These are phyloP conservation scores for Drosophila elegans DNA, from an alignment of 1,140 invertebrate species.

Conservation along the genomic window DNA sequence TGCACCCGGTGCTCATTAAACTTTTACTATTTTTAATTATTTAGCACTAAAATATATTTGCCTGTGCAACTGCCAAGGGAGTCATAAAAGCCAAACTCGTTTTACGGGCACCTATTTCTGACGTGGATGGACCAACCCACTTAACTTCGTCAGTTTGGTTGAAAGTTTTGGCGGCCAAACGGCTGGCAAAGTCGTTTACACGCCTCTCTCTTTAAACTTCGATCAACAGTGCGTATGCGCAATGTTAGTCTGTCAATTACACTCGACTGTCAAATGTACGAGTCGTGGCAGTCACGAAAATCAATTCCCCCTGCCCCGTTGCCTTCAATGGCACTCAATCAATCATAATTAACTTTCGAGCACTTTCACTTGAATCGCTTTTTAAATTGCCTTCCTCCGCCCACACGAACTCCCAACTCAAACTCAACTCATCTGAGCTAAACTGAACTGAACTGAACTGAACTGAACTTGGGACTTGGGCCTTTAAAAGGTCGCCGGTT, in stretches of 20 bases:
- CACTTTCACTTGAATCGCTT: conserved; percentile 59
- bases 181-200: conserved; percentile 27
- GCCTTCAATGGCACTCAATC: conserved; percentile 72
- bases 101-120: conserved; percentile 10
- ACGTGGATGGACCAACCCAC: neutral
- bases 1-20: conserved; percentile 50
- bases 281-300: conserved; percentile 53
- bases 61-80: conserved; percentile 28
- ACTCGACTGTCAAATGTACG: conserved; percentile 53
- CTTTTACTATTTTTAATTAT: conserved; percentile 73
- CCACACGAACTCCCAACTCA: neutral
- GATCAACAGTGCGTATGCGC: conserved; percentile 60
- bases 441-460: neutral
- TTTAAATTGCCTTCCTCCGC: conserved; percentile 48
- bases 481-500: conserved; percentile 5
- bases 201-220: conserved; percentile 35
- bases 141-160: conserved; percentile 6
- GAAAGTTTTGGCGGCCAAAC: conserved; percentile 21
- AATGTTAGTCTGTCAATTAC: conserved; percentile 69
- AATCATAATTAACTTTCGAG: conserved; percentile 77
- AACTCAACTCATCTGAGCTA: neutral
- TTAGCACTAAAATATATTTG: conserved; percentile 35
- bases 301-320: conserved; percentile 56
- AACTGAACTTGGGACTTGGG: neutral
- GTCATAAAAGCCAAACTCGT: conserved; percentile 46